Evolutionary conservation across 2,113 vertebrate species (phyloP), one percentile per base, ranked within the genome.

Genomic region (Ictidomys tridecemlineatus): DNA sequence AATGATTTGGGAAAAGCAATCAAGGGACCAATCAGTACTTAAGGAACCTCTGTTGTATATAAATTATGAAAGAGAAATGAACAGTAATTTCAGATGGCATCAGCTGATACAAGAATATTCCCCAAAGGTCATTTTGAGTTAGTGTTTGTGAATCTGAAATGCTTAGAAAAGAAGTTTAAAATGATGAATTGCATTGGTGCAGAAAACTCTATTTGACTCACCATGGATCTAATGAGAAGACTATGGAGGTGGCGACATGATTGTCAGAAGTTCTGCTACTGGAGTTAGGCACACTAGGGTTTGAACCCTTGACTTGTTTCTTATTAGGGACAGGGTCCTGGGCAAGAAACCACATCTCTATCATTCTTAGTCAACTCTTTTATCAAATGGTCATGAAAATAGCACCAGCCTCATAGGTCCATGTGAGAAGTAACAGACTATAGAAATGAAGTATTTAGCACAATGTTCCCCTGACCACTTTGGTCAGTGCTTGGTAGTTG

Each of bases 1-100:
- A 95, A 76, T 72, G 89, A 96, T 86, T 86, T 87, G 69, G 70
- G 42, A 56, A 92, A 88, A 92, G 77, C 5, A 85, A 82, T 72
- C 30, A 87, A 76, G 61, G 53, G 65, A 26, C 67, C 92, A 45
- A 90, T 24, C 70, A 32, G 67, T 76, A 61, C 77, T 87, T 92
- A 72, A 80, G 65, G 45, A 89, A 94, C 20, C 45, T 74, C 58
- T 11, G 1, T 58, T 90, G 20, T 20, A 26, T 9, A 82, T 20
- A 1, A 18, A 69, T 63, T 87, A 90, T 20, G 90, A 32, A 82
- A 85, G 18, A 94, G 56, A 65, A 82, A 63, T 45, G 37, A 95
- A 89, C 51, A 76, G 42, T 63, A 61, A 77, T 28, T 82, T 87
- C 69, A 91, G 12, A 70, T 51, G 11, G 28, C 8, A 14, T 82